Evolutionary conservation across 2,888 invertebrate species (phyloP).

Genomic region (Bhutanitis thaidina): DNA sequence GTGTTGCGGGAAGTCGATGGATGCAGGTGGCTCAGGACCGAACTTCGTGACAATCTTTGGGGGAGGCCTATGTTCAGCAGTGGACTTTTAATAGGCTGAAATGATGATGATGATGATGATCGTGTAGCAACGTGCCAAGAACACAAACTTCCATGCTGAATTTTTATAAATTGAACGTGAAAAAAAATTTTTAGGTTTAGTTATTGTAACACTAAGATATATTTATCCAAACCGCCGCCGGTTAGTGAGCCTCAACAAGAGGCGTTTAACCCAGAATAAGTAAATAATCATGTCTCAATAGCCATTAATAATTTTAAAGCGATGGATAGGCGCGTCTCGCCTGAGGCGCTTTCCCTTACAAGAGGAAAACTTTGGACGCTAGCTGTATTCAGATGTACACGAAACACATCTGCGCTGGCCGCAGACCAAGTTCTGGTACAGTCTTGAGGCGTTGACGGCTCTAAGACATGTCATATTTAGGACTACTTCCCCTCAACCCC

Average conservation of each 20-base stretch:
- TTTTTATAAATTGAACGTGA: too few species aligned
- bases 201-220: constrained; percentile 34
- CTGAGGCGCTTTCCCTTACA: constrained; percentile 54
- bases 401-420: constrained; percentile 66
- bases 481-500: constrained; percentile 28
- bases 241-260: constrained; percentile 39
- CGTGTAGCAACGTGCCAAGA: too few species aligned
- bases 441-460: constrained; percentile 69
- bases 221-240: constrained; percentile 36
- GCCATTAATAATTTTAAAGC: constrained; percentile 63
- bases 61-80: too few species aligned
- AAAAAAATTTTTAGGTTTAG: too few species aligned
- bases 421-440: constrained; percentile 70
- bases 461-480: constrained; percentile 75
- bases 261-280: constrained; percentile 49
- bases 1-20: too few species aligned
- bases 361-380: constrained; percentile 51
- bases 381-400: constrained; percentile 24
- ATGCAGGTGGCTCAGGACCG: too few species aligned
- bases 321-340: constrained; percentile 53
- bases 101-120: too few species aligned
- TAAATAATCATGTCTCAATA: constrained; percentile 71
- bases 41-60: too few species aligned
- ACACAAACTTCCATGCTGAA: too few species aligned
- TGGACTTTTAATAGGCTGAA: too few species aligned